Percentiles rank a stretch among this genome's conserved stretches.
Evolutionary conservation across 2,113 vertebrate species (phyloP).

Genomic region (Ciconia maguari): DNA sequence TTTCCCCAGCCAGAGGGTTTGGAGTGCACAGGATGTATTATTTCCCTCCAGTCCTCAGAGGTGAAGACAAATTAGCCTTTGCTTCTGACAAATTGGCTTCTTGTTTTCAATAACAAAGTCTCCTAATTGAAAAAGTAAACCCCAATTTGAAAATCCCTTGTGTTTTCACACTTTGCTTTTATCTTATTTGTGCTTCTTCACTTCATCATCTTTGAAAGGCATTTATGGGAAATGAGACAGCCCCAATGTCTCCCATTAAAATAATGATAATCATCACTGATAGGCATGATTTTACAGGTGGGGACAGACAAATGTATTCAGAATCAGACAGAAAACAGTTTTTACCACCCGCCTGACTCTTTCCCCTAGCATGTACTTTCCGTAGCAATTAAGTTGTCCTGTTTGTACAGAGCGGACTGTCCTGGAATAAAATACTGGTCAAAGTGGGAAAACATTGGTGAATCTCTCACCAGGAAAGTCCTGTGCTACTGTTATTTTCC

Average conservation of each 20-base stretch:
- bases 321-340: background rate
- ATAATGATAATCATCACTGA: background rate
- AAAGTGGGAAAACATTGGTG: background rate
- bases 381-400: background rate
- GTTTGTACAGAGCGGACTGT: background rate
- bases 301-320: background rate
- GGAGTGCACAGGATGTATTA: background rate
- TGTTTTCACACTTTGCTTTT: background rate
- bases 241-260: background rate
- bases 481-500: background rate
- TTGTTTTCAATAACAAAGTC: slow-evolving; percentile 41
- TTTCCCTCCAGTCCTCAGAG: background rate
- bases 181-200: background rate
- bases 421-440: background rate
- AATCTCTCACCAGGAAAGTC: background rate
- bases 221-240: background rate
- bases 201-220: background rate
- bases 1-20: background rate
- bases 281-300: background rate
- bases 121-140: slow-evolving; percentile 50
- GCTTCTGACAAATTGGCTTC: slow-evolving; percentile 46
- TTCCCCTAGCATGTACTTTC: background rate
- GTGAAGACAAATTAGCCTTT: slow-evolving; percentile 64
- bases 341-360: background rate
- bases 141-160: background rate